Base-by-base conservation (phyloP, 2,113 vertebrate genomes). In the Rhombomys opimus region DNA sequence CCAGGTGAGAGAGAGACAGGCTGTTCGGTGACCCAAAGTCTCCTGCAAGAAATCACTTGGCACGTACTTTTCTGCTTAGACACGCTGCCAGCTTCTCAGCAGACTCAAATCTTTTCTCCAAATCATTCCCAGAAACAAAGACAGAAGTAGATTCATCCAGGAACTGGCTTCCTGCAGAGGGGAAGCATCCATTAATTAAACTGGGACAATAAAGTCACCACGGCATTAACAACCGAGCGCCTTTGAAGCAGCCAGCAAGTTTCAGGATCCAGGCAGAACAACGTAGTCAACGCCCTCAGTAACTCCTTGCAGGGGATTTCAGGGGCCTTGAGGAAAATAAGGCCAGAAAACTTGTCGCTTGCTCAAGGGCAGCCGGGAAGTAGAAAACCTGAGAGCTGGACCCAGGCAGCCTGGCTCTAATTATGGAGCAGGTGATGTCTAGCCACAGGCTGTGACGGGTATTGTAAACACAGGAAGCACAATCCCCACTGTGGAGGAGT, bases 1-100 rank as follows among this genome's bases (percentile, higher is more conserved):
- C 87, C 89, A 94, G 91, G 87, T 80, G 90, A 96, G 84, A 92
- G 46, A 92, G 46, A 89, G 61, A 95, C 93, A 59, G 27, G 75
- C 91, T 95, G 84, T 30, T 61, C 27, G 67, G 76, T 88, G 89
- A 90, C 80, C 90, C 17, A 13, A 63, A 80, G 85, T n/a, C 82
- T 59, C 63, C 68, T 7, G 10, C 38, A 86, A 89, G 94, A 91
- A 92, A 92, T 96, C 77, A 82, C 92, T 97, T 3, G 12, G 54
- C 59, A 78, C 92, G 41, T 20, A 61, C 76, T 91, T 95, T 93
- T 89, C 87, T 93, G 93, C 91, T 90, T 30, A 91, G 78, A 82
- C 57, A 77, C 95, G 59, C 87, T 67, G 87, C 61, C 5, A 35
- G 68, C 18, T n/a, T 75, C 80, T 94, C 92, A 54, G 57, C 54